Base-by-base conservation (phyloP, 2,888 invertebrate genomes). In the Coleophora flavipennella region DNA sequence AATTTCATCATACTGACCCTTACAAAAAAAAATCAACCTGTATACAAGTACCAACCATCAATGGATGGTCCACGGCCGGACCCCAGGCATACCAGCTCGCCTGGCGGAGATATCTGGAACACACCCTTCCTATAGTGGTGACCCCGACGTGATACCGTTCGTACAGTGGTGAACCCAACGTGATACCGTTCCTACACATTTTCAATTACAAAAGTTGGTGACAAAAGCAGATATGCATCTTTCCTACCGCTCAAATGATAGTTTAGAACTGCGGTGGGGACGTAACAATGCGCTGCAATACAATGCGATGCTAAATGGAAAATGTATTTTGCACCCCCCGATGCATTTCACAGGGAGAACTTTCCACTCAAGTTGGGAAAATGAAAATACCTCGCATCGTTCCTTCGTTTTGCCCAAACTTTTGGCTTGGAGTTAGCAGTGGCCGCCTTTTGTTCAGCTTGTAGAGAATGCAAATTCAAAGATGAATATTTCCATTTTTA, bases 231-330 rank as follows among this genome's bases (percentile, higher is more conserved):
- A n/a, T n/a, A n/a, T 20, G 20, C 20, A 20, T 20, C 20, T 20
- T 20, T 6, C 20, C 20, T 6, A 20, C 20, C 20, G 20, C 28
- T 35, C 25, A 6, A n/a, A 20, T 20, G 20, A 68, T 68, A 73
- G 73, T 69, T 69, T 62, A 55, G 57, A 64, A 54, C 66, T 20
- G 20, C 20, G 20, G 20, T 6, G 46, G 48, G 43, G 43, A 20
- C 38, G 40, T 6, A 20, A 20, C 20, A 20, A 20, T 20, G 20
- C 20, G 6, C 20, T 4, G 20, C 20, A 20, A 4, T 33, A 46
- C 47, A 50, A 44, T 46, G 50, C 46, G 20, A 8, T 13, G n/a
- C 31, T 44, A 45, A 46, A 54, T 50, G 53, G 53, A 54, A 55
- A 57, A 51, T 45, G 56, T 51, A 53, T 59, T 45, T 46, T 46